A percentile compares a stretch with the other conserved stretches of the same genome.
Evolutionary conservation across 2,113 vertebrate genomes (phyloP).

Genomic region (mouse (Mus musculus)): DNA sequence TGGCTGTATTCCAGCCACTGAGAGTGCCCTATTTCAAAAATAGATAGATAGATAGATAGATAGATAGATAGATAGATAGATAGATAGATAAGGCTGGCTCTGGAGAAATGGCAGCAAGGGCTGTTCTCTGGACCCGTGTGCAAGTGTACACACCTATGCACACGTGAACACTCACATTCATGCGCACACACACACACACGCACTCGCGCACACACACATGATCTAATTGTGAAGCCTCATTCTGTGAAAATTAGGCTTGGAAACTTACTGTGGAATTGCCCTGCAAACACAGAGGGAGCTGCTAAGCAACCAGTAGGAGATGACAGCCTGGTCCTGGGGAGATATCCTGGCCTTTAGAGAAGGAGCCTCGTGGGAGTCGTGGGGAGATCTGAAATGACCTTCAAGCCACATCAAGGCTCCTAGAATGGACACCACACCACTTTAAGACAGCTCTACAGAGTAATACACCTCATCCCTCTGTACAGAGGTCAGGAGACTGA

Average conservation of each 20-base stretch:
- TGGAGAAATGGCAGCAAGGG: too few species aligned
- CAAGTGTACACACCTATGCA: neutral
- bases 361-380: neutral
- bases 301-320: neutral
- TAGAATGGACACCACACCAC: fast-evolving
- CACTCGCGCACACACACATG: neutral
- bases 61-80: too few species aligned
- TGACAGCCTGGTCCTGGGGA: fast-evolving
- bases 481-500: neutral
- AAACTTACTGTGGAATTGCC: neutral
- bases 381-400: neutral
- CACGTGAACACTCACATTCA: neutral
- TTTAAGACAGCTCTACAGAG: neutral
- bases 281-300: neutral
- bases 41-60: too few species aligned
- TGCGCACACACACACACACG: neutral
- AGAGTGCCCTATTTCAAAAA: neutral
- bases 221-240: neutral
- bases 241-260: neutral
- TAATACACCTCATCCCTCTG: neutral
- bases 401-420: fast-evolving
- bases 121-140: neutral
- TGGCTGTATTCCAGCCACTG: neutral
- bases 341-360: too few species aligned
- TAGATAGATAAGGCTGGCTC: too few species aligned